Evolutionary conservation across 2,888 invertebrate genomes (phyloP).

Genomic region (Lithophane leautieri): DNA sequence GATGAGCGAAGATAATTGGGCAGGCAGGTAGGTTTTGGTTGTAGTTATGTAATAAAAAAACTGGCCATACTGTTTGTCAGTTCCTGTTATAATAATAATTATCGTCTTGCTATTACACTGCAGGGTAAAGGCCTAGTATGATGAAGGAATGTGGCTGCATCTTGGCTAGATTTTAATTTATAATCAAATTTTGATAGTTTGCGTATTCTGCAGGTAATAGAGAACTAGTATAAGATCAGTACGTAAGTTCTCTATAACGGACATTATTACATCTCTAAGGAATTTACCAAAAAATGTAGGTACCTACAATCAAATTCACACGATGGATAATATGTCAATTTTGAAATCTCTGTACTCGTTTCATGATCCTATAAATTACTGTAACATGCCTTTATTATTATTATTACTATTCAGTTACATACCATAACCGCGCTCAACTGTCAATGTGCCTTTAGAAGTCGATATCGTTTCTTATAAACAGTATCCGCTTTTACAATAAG

Average conservation of each 20-base stretch:
- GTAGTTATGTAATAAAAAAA: background rate
- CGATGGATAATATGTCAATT: background rate
- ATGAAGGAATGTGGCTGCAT: background rate
- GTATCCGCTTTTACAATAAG: too few relatives aligned
- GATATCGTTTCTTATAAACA: too few relatives aligned
- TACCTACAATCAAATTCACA: background rate
- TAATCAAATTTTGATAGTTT: too few relatives aligned
- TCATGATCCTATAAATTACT: too few relatives aligned
- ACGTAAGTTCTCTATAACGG: too few relatives aligned
- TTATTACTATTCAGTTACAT: background rate
- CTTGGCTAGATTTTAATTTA: background rate
- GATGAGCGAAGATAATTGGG: background rate
- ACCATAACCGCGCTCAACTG: background rate
- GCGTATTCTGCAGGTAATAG: too few relatives aligned
- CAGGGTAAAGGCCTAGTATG: background rate
- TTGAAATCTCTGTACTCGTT: background rate
- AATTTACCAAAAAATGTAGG: too few relatives aligned
- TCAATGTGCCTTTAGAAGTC: too few relatives aligned
- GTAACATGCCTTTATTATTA: too few relatives aligned
- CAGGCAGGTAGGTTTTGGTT: background rate
- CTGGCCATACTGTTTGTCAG: background rate
- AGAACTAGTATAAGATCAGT: too few relatives aligned
- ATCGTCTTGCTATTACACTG: background rate
- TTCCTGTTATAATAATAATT: background rate
- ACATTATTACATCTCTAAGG: too few relatives aligned